These are phyloP conservation scores for Cheirogaleus major DNA, from an alignment of 2,797 vertebrate species.

Conservation along the genomic window DNA sequence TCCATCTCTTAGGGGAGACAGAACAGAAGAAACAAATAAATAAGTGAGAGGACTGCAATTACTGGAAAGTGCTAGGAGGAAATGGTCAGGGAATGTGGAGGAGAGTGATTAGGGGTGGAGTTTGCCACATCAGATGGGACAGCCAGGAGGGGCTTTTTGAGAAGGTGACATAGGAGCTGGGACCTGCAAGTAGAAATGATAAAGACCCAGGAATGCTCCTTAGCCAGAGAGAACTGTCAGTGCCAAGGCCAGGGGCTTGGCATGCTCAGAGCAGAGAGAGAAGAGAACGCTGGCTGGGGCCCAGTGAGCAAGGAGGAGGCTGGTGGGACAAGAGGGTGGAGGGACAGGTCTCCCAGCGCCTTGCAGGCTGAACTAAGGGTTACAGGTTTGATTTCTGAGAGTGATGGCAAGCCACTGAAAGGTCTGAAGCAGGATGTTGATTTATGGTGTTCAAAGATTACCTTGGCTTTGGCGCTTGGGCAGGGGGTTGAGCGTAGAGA, in stretches of 20 bases:
- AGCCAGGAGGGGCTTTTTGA: not conserved
- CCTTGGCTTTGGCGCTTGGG: not conserved
- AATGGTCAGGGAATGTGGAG: not conserved
- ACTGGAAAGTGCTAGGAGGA: not conserved
- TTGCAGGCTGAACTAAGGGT: not conserved
- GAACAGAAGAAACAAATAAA: not conserved
- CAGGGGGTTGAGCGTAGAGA: not conserved
- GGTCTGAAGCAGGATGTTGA: not conserved
- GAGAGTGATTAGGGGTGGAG: not conserved
- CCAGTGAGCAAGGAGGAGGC: not conserved
- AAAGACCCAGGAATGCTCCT: not conserved
- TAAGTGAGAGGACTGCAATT: not conserved
- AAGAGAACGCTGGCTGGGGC: not conserved
- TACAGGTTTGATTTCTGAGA: not conserved
- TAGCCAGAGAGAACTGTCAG: not conserved
- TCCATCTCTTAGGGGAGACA: not conserved
- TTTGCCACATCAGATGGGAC: rapidly evolving
- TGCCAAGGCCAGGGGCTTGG: not conserved
- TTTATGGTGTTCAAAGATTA: not conserved
- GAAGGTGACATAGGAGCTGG: not conserved
- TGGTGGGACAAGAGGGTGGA: not conserved
- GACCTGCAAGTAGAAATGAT: not conserved
- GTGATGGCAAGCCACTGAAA: not conserved
- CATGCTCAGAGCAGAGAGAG: not conserved
- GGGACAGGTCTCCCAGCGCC: not conserved